Percentiles rank a stretch among this genome's conserved stretches.
phyloP scores from a whole-genome alignment of 1,140 invertebrate genomes.

The Diploscapter pachys region DNA sequence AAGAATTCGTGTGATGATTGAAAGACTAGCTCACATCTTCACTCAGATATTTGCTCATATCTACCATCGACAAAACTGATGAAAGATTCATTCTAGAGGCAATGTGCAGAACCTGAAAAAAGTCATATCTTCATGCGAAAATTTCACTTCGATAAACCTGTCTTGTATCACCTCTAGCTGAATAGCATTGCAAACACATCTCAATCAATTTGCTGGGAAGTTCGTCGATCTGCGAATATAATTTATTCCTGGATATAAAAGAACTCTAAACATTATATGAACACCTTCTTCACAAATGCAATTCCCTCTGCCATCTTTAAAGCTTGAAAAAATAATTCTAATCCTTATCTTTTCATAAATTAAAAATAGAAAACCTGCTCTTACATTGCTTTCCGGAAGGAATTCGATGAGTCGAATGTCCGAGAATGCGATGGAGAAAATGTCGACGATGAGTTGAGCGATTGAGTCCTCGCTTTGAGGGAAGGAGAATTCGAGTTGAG shows the following conservation, averaged over 20 bases:
- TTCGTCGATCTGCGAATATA: background rate
- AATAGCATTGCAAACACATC: conserved; percentile 28
- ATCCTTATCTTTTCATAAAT: too few species aligned
- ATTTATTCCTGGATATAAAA: background rate
- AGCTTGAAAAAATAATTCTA: too few species aligned
- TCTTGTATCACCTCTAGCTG: conserved; percentile 16
- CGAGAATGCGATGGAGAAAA: conserved; percentile 25
- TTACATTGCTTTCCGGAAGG: conserved; percentile 19
- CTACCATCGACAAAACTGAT: conserved; percentile 7
- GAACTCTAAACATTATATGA: too few species aligned
- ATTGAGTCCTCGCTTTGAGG: background rate
- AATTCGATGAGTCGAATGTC: conserved; percentile 32
- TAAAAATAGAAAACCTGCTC: background rate
- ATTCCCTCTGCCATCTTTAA: too few species aligned
- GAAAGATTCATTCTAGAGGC: conserved; percentile 19
- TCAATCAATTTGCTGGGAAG: conserved; percentile 15
- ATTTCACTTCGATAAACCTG: conserved; percentile 1
- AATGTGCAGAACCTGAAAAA: conserved; percentile 16
- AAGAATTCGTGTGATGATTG: too few species aligned
- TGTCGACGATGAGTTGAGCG: conserved; percentile 24
- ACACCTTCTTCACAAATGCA: too few species aligned
- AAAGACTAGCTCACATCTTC: background rate
- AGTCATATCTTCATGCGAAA: background rate
- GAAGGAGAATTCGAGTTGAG: conserved; percentile 11
- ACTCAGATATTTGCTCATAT: conserved; percentile 11